Base-by-base conservation (phyloP, 1,140 invertebrate genomes). In the Thereuonema tuberculata region DNA sequence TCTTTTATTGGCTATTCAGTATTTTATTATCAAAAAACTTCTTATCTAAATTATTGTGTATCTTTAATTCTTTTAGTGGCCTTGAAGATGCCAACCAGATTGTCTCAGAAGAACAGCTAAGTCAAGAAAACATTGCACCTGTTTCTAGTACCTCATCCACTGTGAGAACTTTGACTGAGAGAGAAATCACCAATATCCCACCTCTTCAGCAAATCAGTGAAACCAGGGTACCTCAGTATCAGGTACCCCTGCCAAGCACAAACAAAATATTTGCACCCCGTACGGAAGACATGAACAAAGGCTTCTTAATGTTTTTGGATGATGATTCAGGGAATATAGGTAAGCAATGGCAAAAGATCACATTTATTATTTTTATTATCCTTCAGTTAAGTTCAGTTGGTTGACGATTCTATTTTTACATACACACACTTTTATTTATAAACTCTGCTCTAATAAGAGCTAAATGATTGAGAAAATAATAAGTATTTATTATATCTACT, bases 201-300 rank as follows among this genome's bases (percentile, higher is more conserved):
- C 27, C 24, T n/a, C n/a, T n/a, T 89, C 87, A 67, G 77, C 80
- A 72, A 81, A 81, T 71, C 86, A 90, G 77, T 64, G 78, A 62
- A 69, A 25, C 64, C 66, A 27, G 21, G 59, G 21, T 12, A 29
- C 15, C 50, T 17, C n/a, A 21, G 27, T 3, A 27, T 28, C 54
- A 25, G 20, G 23, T 17, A 20, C 66, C 66, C 12, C 61, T 64
- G 20, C 65, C 66, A 21, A 71, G 65, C 63, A 76, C 75, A 2
- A 68, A 68, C 23, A 73, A 72, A 25, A 86, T 91, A 67, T 90
- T 92, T 72, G 83, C 82, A 61, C 87, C 86, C 65, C 81, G 84
- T 69, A 87, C 89, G 61, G 81, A 90, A 79, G 89, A 93, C 73
- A 93, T 95, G 89, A 91, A 87, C 75, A 87, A 89, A 75, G 87